phyloP scores from a whole-genome alignment of 2,113 vertebrate species.

The Callionymus lyra region DNA sequence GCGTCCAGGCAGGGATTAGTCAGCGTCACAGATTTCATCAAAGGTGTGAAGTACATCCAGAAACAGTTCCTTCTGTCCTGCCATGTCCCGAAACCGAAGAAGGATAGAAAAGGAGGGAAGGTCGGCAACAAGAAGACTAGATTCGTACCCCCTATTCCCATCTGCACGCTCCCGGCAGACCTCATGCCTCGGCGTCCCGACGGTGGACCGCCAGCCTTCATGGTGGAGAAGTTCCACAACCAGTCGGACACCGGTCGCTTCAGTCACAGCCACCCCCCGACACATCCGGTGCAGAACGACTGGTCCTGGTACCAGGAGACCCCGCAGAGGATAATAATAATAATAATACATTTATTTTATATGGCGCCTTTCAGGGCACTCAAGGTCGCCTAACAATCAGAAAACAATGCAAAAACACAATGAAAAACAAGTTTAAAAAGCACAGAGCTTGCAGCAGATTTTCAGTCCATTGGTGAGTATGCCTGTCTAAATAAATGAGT shows the following conservation, averaged over 20 bases:
- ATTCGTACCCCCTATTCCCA: conserved; percentile 66
- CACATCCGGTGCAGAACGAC: conserved; percentile 81
- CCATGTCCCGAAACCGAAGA: conserved; percentile 71
- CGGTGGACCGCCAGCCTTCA: conserved; percentile 73
- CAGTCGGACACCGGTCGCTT: conserved; percentile 56
- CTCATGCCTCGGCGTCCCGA: conserved; percentile 45
- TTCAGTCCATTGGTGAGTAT: no score
- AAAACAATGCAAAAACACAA: no score
- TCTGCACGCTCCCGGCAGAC: conserved; percentile 67
- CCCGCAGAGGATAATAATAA: conserved; percentile 62
- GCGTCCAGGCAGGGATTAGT: conserved; percentile 47
- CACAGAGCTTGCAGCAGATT: no score
- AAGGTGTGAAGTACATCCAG: conserved; percentile 76
- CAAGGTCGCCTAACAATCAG: no score
- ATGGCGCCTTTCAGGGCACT: no score
- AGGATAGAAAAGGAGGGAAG: conserved; percentile 53
- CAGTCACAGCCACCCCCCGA: conserved; percentile 60
- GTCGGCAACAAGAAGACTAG: conserved; percentile 63
- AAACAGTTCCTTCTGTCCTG: conserved; percentile 72
- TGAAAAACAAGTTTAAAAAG: no score
- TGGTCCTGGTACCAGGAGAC: conserved; percentile 80
- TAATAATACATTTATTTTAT: no score
- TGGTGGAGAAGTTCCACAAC: conserved; percentile 72
- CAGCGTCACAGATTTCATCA: conserved; percentile 75
- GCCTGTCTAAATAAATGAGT: no score